phyloP scores from a whole-genome alignment of 2,113 vertebrate species.

The Neodon shergylaensis region DNA sequence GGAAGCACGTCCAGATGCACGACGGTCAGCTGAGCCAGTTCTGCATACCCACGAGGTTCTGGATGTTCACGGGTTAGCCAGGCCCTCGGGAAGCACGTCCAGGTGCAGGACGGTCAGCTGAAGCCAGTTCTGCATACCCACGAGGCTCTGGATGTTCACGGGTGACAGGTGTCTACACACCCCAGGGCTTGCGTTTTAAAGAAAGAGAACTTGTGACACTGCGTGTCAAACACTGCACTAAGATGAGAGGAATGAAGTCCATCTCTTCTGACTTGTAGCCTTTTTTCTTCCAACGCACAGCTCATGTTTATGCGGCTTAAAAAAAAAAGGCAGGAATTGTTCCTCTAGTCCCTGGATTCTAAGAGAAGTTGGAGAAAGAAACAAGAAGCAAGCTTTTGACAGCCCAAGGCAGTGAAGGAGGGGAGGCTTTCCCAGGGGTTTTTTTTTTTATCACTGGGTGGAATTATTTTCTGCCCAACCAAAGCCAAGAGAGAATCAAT shows the following conservation, averaged over 20 bases:
- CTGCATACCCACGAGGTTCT: background rate
- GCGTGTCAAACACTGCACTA: background rate
- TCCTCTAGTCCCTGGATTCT: background rate
- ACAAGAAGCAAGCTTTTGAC: background rate
- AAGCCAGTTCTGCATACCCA: background rate
- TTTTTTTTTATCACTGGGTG: background rate
- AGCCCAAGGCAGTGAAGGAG: background rate
- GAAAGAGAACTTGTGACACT: background rate
- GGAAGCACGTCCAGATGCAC: constrained; percentile 5
- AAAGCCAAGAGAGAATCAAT: constrained; percentile 7
- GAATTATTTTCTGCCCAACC: background rate
- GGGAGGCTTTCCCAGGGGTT: background rate
- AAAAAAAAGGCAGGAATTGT: background rate
- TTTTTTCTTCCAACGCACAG: background rate
- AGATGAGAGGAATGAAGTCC: background rate
- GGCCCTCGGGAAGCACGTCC: constrained; percentile 36
- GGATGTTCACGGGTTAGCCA: background rate
- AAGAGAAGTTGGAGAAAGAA: constrained; percentile 36
- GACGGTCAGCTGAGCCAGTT: background rate
- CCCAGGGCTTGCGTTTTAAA: background rate
- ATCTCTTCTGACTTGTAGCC: background rate
- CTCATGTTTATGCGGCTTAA: background rate
- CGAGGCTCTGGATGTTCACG: background rate
- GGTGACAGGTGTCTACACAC: background rate
- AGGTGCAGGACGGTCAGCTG: background rate